These are phyloP conservation scores for Sebastes iracundus DNA, from an alignment of 2,797 vertebrate species.

Conservation along the genomic window DNA sequence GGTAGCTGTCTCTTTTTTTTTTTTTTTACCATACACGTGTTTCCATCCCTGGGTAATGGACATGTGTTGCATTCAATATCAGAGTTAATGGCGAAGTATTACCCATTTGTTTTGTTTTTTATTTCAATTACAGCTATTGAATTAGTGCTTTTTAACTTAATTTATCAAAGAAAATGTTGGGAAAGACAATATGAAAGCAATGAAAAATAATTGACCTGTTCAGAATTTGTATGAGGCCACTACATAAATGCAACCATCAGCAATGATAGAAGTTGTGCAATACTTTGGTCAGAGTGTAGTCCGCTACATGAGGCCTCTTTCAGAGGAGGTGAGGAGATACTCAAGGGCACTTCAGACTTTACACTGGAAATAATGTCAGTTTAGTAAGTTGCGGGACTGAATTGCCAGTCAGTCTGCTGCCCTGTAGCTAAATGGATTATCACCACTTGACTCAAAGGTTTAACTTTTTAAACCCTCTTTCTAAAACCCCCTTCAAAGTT, in stretches of 20 bases:
- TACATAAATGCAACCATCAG: not conserved
- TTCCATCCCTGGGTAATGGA: not conserved
- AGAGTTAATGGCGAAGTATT: not conserved
- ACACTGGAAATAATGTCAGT: not conserved
- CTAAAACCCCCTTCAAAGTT: constrained; percentile 20
- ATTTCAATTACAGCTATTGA: not conserved
- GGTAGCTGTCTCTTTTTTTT: too few species aligned
- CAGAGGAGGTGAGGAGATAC: not conserved
- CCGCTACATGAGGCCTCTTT: not conserved
- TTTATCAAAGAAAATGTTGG: not conserved
- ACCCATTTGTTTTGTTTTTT: not conserved
- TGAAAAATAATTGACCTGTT: not conserved
- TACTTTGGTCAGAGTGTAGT: not conserved
- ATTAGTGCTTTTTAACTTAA: not conserved
- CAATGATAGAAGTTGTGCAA: not conserved
- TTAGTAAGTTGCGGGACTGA: not conserved
- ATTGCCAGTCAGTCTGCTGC: not conserved
- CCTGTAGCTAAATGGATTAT: constrained; percentile 37
- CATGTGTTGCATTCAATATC: not conserved
- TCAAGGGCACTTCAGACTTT: not conserved
- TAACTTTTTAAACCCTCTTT: constrained; percentile 36
- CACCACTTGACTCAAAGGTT: constrained; percentile 33
- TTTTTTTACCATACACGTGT: too few species aligned
- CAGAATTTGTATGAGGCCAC: not conserved
- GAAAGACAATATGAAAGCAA: not conserved